Evolutionary conservation across 1,140 invertebrate genomes (phyloP).

Genomic region (Parapsyche elsis): DNA sequence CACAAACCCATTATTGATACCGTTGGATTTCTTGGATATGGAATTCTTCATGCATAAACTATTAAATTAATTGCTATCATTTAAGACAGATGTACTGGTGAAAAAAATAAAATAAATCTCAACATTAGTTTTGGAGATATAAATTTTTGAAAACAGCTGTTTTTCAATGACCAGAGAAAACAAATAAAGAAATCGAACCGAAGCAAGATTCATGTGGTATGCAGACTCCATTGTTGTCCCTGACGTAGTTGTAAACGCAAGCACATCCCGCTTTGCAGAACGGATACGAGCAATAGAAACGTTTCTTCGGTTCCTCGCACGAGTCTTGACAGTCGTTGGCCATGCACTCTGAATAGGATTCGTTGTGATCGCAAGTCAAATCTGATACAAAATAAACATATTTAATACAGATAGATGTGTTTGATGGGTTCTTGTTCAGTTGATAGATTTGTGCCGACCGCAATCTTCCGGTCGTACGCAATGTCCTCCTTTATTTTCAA

Average conservation of each 20-base stretch:
- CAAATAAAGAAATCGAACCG: background rate
- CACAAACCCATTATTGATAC: no score
- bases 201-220: background rate
- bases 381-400: background rate
- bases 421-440: background rate
- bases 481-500: background rate
- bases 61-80: no score
- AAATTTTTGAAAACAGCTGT: no score
- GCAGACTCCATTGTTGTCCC: conserved; percentile 8
- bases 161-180: no score
- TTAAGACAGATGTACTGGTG: no score
- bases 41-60: no score
- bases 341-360: background rate
- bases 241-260: background rate
- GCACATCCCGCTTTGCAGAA: background rate
- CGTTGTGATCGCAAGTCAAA: background rate
- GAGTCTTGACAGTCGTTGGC: background rate
- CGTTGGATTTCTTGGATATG: no score
- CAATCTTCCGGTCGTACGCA: conserved; percentile 18
- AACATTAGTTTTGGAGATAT: no score
- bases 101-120: no score
- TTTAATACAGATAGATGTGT: background rate
- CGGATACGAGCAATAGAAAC: background rate
- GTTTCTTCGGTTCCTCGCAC: background rate
- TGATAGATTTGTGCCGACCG: background rate